These are phyloP conservation scores for Theristicus caerulescens DNA, from an alignment of 2,113 vertebrate species.

Conservation along the genomic window DNA sequence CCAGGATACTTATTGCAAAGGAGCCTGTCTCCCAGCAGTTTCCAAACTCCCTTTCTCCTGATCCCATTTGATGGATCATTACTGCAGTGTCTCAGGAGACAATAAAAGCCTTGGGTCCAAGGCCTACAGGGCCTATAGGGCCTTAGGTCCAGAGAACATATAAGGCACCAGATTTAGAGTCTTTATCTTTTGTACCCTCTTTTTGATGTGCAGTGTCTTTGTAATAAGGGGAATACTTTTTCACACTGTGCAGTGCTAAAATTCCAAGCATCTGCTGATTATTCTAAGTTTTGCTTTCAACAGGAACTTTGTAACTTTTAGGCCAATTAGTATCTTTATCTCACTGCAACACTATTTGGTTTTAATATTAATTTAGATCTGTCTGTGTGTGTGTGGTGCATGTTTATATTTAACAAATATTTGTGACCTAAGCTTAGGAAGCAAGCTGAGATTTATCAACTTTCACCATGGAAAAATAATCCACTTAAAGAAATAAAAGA, in stretches of 20 bases:
- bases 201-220: neutral
- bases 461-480: neutral
- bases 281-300: neutral
- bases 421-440: neutral
- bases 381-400: neutral
- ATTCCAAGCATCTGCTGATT: neutral
- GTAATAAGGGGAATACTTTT: neutral
- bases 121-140: too few species aligned
- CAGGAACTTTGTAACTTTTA: neutral
- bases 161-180: neutral
- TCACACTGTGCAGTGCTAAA: neutral
- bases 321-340: neutral
- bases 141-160: neutral
- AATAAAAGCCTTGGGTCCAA: neutral
- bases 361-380: neutral
- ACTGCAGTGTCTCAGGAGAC: neutral
- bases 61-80: neutral
- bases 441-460: neutral
- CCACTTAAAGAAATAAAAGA: neutral
- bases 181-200: neutral
- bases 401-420: neutral
- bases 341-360: neutral
- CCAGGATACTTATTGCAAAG: neutral
- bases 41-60: neutral
- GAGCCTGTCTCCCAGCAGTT: neutral